Conservation (phyloP, 2,888 invertebrate genomes). For the Smittia aterrima region DNA sequence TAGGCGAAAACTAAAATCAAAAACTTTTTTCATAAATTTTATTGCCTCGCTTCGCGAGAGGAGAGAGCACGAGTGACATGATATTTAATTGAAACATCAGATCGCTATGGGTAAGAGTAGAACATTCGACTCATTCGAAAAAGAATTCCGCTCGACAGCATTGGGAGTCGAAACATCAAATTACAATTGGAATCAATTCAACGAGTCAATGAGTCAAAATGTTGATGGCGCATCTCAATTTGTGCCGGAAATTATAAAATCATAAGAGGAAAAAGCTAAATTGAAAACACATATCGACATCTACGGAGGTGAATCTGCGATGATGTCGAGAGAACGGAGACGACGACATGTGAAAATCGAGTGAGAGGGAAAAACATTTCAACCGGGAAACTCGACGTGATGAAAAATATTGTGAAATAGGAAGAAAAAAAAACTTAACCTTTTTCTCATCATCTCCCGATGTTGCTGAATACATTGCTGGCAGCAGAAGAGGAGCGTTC, state of each 20-base stretch:
- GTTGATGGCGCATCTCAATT: neutral
- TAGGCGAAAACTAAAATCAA: no score
- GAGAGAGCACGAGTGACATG: no score
- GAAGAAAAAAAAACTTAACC: neutral
- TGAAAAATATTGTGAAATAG: conserved; percentile 26
- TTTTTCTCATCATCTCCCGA: conserved; percentile 14
- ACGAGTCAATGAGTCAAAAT: conserved; percentile 30
- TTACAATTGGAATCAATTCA: conserved; percentile 30
- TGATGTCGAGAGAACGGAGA: neutral
- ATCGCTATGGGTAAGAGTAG: no score
- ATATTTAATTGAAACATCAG: no score
- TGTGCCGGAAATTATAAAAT: conserved; percentile 38
- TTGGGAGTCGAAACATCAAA: conserved; percentile 16
- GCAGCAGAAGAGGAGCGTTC: neutral
- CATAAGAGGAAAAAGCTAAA: conserved; percentile 28
- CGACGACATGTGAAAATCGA: conserved; percentile 6
- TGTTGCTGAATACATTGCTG: neutral
- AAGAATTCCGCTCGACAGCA: neutral
- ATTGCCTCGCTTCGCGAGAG: no score
- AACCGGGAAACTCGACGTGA: conserved; percentile 27
- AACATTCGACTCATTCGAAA: no score
- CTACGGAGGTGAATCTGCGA: conserved; percentile 21
- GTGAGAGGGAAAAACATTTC: conserved; percentile 2
- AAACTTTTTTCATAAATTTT: no score
- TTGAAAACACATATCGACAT: conserved; percentile 16